A percentile compares a stretch with the other conserved stretches of the same genome.
Conservation (phyloP, 1,140 invertebrate genomes). For the Wasmannia auropunctata region DNA sequence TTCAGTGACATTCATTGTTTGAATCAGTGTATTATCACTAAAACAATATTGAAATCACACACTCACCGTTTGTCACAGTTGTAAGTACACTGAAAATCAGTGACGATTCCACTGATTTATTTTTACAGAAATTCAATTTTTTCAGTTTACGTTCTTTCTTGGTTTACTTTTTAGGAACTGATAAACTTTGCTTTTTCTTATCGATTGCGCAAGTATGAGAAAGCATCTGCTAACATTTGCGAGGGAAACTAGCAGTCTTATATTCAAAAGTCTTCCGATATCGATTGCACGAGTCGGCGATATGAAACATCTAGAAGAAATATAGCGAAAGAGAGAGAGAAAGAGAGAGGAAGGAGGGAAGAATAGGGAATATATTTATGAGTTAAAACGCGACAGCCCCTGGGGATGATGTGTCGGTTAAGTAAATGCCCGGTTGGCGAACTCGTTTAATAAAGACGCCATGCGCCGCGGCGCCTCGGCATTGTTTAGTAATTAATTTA, state of each 20-base stretch:
- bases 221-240: background rate
- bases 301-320: background rate
- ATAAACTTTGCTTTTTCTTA: background rate
- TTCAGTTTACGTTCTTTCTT: no score
- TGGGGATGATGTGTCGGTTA: constrained; percentile 74
- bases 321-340: background rate
- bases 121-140: no score
- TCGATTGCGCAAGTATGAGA: background rate
- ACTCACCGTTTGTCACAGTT: no score
- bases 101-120: no score
- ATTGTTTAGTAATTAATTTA: constrained; percentile 76
- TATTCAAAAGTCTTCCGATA: background rate
- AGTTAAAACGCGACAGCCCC: constrained; percentile 52
- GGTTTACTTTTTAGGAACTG: no score
- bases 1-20: no score
- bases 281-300: background rate
- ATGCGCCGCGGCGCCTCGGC: constrained; percentile 57
- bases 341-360: background rate
- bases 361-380: constrained; percentile 17
- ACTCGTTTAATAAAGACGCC: constrained; percentile 78
- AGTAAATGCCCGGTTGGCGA: constrained; percentile 69
- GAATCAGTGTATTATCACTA: no score
- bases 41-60: no score
- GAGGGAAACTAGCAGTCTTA: background rate
- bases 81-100: no score